Evolutionary conservation across 2,797 vertebrate species (phyloP).

Genomic region (Poliocrania exsul): DNA sequence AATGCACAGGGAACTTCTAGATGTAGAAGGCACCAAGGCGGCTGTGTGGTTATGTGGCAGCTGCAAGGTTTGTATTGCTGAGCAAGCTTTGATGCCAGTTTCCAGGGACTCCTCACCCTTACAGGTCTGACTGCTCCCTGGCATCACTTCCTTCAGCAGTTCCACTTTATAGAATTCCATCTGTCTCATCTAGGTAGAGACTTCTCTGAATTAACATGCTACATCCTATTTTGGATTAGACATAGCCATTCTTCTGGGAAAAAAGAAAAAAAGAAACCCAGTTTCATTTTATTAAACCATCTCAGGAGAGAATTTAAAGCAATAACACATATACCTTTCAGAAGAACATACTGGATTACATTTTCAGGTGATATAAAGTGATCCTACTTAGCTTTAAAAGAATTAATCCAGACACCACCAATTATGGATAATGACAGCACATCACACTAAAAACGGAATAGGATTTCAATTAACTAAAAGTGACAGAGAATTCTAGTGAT

Average conservation of each 20-base stretch:
- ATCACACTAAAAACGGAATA: background rate
- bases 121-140: background rate
- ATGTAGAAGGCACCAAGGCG: background rate
- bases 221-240: background rate
- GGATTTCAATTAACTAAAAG: background rate
- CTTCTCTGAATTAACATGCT: background rate
- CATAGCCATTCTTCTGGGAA: background rate
- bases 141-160: background rate
- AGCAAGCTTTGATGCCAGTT: background rate
- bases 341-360: background rate
- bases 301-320: background rate
- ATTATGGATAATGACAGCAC: background rate
- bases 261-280: background rate
- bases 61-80: background rate
- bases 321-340: background rate
- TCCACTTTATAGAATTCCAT: background rate
- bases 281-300: background rate
- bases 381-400: background rate
- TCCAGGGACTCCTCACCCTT: background rate
- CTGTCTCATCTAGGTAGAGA: background rate
- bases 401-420: background rate
- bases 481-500: background rate
- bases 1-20: background rate
- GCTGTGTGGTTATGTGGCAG: background rate
- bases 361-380: background rate